A percentile compares a stretch with the other conserved stretches of the same genome.
Conservation (phyloP, 2,113 vertebrate genomes). For the Prionailurus bengalensis region DNA sequence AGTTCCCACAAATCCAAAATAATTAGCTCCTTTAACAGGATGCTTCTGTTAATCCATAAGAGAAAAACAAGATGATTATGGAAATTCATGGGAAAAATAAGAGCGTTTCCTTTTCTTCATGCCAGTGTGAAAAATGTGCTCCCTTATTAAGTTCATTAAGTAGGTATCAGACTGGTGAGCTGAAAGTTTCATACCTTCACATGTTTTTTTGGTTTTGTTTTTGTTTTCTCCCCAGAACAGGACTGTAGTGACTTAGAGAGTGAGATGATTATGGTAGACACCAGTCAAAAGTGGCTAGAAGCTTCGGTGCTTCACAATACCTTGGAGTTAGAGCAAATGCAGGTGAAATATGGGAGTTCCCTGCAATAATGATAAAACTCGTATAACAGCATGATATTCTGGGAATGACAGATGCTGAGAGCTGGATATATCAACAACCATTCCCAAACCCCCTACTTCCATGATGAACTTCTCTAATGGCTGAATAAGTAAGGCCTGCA, state of each 20-base stretch:
- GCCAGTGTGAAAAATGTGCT: not conserved
- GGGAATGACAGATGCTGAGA: not conserved
- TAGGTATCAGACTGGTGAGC: not conserved
- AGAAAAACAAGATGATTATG: conserved; percentile 20
- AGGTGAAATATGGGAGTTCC: not conserved
- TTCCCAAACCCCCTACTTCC: not conserved
- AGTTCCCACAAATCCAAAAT: not conserved
- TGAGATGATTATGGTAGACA: not conserved
- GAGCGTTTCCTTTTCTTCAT: not conserved
- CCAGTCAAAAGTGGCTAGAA: not conserved
- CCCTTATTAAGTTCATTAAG: not conserved
- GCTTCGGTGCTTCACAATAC: not conserved
- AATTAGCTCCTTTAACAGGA: not conserved
- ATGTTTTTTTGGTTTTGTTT: not conserved
- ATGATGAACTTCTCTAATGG: not conserved
- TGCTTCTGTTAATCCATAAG: conserved; percentile 24
- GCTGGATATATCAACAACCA: not conserved
- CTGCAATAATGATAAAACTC: not conserved
- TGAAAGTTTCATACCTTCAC: not conserved
- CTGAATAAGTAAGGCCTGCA: not conserved
- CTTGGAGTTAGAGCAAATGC: not conserved
- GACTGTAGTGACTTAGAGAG: not conserved
- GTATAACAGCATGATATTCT: not conserved
- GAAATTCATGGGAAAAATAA: conserved; percentile 18
- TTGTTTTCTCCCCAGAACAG: not conserved